Base-by-base conservation (phyloP, 1,140 invertebrate species). In the Psilanteris sp. region DNA sequence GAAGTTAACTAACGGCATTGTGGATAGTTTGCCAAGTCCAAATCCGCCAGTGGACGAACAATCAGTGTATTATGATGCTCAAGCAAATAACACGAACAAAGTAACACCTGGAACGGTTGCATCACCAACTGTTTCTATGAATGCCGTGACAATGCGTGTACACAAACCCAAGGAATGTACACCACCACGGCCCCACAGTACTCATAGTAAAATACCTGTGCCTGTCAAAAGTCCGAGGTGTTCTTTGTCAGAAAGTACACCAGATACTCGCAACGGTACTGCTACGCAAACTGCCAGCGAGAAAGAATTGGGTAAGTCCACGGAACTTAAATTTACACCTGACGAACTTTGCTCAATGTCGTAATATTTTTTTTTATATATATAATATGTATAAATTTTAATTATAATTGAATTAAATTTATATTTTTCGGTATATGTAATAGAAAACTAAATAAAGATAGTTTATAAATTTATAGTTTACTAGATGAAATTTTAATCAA, bases 61-160 rank as follows among this genome's bases (percentile, higher is more conserved):
- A 0, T 92, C 91, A 6, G 80, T 92, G 8, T 92, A 92, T 81
- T 92, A 91, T 77, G 92, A 93, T 81, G 91, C 77, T 15, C 57
- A 74, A 16, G 55, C 71, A 16, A 85, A 84, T 8, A 83, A 61
- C 32, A 59, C 50, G 37, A 75, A 74, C 22, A 83, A 81, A 37
- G 78, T 43, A 15, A 61, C 67, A 39, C 72, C 68, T 18, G 68
- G 72, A 10, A 76, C 78, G 14, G 74, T 55, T 31, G 73, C 74
- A 7, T 77, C 74, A 18, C 78, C 79, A 34, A 78, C 78, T 14
- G 32, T 79, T 15, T 67, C 79, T 46, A 27, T 39, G 13, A 83
- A 81, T 24, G 46, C 68, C 46, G 64, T 83, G 27, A 50, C 75
- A 6, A 52, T 79, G 36, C 84, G 83, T 26, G 85, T 81, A 75